Conservation (phyloP, 2,113 vertebrate species). For the Sprattus sprattus region DNA sequence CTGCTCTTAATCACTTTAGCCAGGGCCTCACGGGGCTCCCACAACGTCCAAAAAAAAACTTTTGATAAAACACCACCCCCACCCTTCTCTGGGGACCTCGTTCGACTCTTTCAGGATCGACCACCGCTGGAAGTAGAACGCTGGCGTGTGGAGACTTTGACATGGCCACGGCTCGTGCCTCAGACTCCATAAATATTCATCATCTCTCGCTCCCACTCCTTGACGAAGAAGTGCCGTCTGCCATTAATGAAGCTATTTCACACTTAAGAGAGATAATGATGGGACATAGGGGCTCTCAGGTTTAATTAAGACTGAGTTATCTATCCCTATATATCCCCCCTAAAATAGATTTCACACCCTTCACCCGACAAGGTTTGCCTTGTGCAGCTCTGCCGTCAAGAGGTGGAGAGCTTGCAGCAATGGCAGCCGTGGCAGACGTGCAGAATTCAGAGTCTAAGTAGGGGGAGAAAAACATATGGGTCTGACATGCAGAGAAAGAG, state of each 20-base stretch:
- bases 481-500: neutral
- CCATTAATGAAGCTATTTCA: slow-evolving; percentile 32
- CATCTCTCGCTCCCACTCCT: neutral
- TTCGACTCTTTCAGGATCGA: neutral
- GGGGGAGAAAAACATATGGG: neutral
- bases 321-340: slow-evolving; percentile 24
- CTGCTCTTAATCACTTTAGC: slow-evolving; percentile 14
- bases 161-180: neutral
- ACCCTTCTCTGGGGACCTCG: neutral
- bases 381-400: slow-evolving; percentile 1
- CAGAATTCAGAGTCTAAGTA: neutral
- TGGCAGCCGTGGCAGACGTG: neutral
- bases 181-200: slow-evolving; percentile 41
- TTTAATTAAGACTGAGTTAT: slow-evolving; percentile 44
- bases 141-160: neutral
- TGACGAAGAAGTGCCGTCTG: neutral
- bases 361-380: neutral
- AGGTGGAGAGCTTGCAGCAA: slow-evolving; percentile 4
- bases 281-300: slow-evolving; percentile 33
- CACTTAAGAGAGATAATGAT: slow-evolving; percentile 37
- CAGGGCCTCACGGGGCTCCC: neutral
- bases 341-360: slow-evolving; percentile 41
- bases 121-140: slow-evolving; percentile 12
- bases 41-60: neutral
- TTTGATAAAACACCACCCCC: neutral